Conservation (phyloP, 2,797 vertebrate species). For the Petrocephalus sullivani region DNA sequence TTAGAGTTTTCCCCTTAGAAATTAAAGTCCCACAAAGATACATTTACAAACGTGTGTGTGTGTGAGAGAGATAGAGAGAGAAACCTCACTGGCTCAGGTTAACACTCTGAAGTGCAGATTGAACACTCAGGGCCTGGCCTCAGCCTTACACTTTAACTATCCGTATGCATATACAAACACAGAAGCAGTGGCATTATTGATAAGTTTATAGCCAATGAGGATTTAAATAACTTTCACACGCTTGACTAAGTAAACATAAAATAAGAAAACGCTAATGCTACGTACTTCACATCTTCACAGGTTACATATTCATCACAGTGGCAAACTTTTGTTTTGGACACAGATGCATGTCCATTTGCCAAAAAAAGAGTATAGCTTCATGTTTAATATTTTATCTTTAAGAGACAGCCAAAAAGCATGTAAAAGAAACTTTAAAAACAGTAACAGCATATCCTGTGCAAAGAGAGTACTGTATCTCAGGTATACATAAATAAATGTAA, state of each 20-base stretch:
- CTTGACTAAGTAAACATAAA: neutral
- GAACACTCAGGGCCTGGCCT: neutral
- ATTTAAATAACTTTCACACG: neutral
- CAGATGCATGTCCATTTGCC: neutral
- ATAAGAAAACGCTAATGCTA: neutral
- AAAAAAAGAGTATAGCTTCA: neutral
- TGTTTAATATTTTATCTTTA: neutral
- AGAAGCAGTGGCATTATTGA: neutral
- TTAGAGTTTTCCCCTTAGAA: too few relatives aligned
- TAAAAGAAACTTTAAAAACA: neutral
- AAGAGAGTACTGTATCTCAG: neutral
- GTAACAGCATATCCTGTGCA: neutral
- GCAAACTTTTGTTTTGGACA: neutral
- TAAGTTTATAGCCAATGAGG: neutral
- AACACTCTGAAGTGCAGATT: neutral
- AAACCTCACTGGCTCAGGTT: neutral
- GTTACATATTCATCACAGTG: neutral
- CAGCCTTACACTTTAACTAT: neutral
- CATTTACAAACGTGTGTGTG: too few relatives aligned
- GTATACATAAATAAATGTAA: neutral
- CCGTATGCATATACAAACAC: neutral
- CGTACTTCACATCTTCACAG: neutral
- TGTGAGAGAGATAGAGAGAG: neutral
- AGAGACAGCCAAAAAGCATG: neutral
- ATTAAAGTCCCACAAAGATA: too few relatives aligned